Evolutionary conservation across 2,888 invertebrate genomes (phyloP).

Genomic region (Lithophane socia): DNA sequence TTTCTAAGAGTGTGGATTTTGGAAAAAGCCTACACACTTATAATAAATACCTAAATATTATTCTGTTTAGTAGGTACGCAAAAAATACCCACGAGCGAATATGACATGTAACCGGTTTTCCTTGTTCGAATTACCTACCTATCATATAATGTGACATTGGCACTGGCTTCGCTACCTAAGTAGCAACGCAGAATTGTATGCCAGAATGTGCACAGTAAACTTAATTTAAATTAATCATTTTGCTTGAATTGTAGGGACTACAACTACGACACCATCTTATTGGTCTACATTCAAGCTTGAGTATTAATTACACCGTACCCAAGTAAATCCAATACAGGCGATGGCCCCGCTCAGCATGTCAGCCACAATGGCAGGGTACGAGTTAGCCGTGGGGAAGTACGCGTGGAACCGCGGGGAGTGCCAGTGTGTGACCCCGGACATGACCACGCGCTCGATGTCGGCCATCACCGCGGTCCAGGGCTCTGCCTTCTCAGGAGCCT

Average conservation of each 20-base stretch:
- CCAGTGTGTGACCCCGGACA: constrained; percentile 99
- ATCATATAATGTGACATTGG: constrained; percentile 74
- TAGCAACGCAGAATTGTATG: constrained; percentile 32
- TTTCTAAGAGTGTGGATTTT: neutral
- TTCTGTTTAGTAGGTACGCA: constrained; percentile 16
- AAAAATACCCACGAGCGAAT: constrained; percentile 32
- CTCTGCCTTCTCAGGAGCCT: constrained; percentile 96
- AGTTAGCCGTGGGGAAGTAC: constrained; percentile 98
- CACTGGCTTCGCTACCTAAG: constrained; percentile 70
- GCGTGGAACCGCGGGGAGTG: constrained; percentile 98
- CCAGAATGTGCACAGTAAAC: constrained; percentile 12
- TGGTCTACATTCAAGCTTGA: neutral
- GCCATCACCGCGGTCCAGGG: constrained; percentile 97
- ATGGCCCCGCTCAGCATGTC: constrained; percentile 98
- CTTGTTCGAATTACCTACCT: constrained; percentile 76
- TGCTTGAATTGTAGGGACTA: neutral
- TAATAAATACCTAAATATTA: too few species aligned
- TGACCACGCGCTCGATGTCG: constrained; percentile 98
- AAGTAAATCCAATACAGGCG: constrained; percentile 98
- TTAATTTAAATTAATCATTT: constrained; percentile 1
- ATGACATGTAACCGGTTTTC: constrained; percentile 72
- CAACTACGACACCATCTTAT: neutral
- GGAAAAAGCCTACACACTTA: neutral
- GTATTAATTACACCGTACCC: constrained; percentile 91
- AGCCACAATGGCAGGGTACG: constrained; percentile 97